Conservation (phyloP, 2,797 vertebrate genomes). For the Pseudomugil tenellus region DNA sequence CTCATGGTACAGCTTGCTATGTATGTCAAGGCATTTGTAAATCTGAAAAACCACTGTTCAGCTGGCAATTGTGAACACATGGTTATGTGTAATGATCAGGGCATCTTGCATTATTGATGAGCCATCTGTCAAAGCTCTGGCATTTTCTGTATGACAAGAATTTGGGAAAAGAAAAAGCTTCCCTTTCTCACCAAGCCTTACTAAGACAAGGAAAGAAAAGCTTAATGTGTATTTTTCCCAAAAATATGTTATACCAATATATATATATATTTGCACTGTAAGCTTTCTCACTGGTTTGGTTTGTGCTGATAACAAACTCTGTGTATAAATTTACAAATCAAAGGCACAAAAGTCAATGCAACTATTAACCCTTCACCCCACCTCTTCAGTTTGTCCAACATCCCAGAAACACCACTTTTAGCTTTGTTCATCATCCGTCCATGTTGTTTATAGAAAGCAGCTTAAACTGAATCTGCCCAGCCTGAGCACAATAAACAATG, state of each 20-base stretch:
- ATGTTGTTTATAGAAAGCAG: conserved; percentile 71
- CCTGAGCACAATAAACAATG: conserved; percentile 69
- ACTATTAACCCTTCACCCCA: conserved; percentile 20
- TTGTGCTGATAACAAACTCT: conserved; percentile 45
- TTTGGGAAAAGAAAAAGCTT: conserved; percentile 16
- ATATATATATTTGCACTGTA: conserved; percentile 3
- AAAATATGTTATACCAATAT: too few species aligned
- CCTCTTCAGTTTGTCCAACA: conserved; percentile 68
- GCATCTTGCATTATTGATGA: conserved; percentile 77
- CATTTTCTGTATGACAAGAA: conserved; percentile 41
- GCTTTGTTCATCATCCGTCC: conserved; percentile 39
- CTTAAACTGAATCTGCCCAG: conserved; percentile 67
- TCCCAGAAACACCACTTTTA: conserved; percentile 67
- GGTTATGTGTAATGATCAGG: conserved; percentile 70
- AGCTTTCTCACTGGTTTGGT: conserved; percentile 18
- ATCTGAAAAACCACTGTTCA: conserved; percentile 58
- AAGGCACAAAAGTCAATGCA: conserved; percentile 46
- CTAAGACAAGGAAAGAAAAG: conserved; percentile 4
- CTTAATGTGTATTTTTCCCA: too few species aligned
- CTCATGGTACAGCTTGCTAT: conserved; percentile 34
- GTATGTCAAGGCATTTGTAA: conserved; percentile 62
- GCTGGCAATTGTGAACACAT: conserved; percentile 65
- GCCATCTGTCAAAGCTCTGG: conserved; percentile 68
- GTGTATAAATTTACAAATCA: conserved; percentile 54
- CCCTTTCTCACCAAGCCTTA: conserved; percentile 29